Evolutionary conservation across 2,113 vertebrate species (phyloP).

Genomic region (Odobenus rosmarus): DNA sequence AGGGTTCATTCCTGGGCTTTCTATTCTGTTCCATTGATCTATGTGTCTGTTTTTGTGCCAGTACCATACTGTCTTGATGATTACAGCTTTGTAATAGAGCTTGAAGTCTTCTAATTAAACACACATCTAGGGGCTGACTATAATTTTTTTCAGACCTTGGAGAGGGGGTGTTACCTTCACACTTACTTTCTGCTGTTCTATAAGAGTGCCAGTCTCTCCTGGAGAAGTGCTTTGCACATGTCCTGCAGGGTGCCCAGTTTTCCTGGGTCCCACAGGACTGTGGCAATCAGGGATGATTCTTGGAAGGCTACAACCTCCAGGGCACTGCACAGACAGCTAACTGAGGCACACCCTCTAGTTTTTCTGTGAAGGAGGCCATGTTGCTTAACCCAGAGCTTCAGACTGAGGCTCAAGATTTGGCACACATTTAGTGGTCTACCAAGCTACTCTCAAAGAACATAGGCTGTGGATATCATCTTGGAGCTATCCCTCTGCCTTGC

Average conservation of each 20-base stretch:
- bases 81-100: too few species aligned
- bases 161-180: not conserved
- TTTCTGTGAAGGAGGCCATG: not conserved
- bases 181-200: not conserved
- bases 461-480: not conserved
- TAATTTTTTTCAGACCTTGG: not conserved
- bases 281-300: not conserved
- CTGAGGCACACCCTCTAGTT: not conserved
- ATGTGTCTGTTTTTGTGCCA: too few species aligned
- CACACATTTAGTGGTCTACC: not conserved
- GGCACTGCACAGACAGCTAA: not conserved
- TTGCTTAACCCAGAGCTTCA: not conserved
- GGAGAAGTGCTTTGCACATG: not conserved
- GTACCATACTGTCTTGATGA: too few species aligned
- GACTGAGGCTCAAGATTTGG: not conserved
- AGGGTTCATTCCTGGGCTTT: too few species aligned
- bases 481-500: not conserved
- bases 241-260: not conserved
- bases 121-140: not conserved
- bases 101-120: not conserved
- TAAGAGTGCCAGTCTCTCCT: not conserved
- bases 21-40: too few species aligned
- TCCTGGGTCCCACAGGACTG: not conserved
- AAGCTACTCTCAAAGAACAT: not conserved
- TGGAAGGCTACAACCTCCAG: not conserved